phyloP scores from a whole-genome alignment of 2,888 invertebrate species.

The Melangyna quadrimaculata region DNA sequence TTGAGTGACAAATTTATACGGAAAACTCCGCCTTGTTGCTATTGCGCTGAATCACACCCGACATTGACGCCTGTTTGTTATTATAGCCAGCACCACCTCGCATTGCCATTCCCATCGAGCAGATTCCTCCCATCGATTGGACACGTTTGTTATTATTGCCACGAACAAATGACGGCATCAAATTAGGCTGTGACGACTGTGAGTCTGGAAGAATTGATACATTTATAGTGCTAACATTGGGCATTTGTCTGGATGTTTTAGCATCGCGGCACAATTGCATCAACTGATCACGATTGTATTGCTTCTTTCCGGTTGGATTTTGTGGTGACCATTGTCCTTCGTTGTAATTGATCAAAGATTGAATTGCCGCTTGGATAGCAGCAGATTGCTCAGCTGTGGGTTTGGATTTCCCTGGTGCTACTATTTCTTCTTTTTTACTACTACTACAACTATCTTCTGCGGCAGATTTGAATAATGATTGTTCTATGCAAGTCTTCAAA shows the following conservation, averaged over 20 bases:
- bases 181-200: conserved; percentile 73
- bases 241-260: conserved; percentile 88
- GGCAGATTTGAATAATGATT: too few species aligned
- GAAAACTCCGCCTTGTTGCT: conserved; percentile 82
- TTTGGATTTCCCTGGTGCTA: conserved; percentile 63
- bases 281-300: conserved; percentile 91
- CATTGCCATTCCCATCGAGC: conserved; percentile 73
- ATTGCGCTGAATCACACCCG: conserved; percentile 76
- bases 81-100: conserved; percentile 73
- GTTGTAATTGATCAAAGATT: conserved; percentile 81
- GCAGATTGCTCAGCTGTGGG: conserved; percentile 73
- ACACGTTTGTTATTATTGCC: conserved; percentile 75
- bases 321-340: conserved; percentile 94
- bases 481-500: too few species aligned
- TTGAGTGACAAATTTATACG: conserved; percentile 86
- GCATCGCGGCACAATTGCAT: conserved; percentile 88
- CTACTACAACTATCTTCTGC: background rate
- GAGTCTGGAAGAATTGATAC: conserved; percentile 75
- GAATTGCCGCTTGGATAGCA: conserved; percentile 79
- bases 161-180: conserved; percentile 75
- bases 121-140: conserved; percentile 76
- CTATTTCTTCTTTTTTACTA: conserved; percentile 60
- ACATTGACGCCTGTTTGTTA: conserved; percentile 80
- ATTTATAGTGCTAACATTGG: conserved; percentile 79
- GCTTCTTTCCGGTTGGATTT: conserved; percentile 90